These are phyloP conservation scores for Schizothorax lantsangensis DNA, from an alignment of 2,797 vertebrate species.

Conservation along the genomic window DNA sequence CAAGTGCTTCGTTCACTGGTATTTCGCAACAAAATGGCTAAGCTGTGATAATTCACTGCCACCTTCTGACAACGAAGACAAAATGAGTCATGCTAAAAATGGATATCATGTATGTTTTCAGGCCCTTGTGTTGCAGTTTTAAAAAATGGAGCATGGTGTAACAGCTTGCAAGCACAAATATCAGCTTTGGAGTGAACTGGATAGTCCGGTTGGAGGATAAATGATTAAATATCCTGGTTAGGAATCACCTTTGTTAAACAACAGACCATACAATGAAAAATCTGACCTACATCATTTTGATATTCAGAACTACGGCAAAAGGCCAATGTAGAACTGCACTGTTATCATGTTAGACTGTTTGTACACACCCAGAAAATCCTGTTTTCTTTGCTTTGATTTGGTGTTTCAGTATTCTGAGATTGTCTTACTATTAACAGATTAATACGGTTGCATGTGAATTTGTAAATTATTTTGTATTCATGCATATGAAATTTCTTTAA, in stretches of 20 bases:
- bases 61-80: slow-evolving; percentile 11
- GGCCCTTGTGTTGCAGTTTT: not conserved
- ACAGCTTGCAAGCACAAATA: slow-evolving; percentile 4
- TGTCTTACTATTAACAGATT: slow-evolving; percentile 44
- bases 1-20: not conserved
- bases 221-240: not conserved
- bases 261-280: not conserved
- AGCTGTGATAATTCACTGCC: slow-evolving; percentile 24
- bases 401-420: slow-evolving; percentile 49
- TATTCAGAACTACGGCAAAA: slow-evolving; percentile 24
- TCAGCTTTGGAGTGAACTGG: not conserved
- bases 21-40: slow-evolving; percentile 9
- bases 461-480: slow-evolving; percentile 61
- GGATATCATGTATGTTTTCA: slow-evolving; percentile 16
- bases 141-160: not conserved
- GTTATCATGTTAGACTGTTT: slow-evolving; percentile 56
- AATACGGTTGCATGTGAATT: slow-evolving; percentile 56
- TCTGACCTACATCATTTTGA: not conserved
- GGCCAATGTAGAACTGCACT: slow-evolving; percentile 43
- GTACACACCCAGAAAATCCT: slow-evolving; percentile 29
- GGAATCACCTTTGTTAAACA: slow-evolving; percentile 18
- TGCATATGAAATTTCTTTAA: slow-evolving; percentile 46
- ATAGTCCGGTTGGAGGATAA: not conserved
- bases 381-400: slow-evolving; percentile 46
- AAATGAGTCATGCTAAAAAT: slow-evolving; percentile 27